These are phyloP conservation scores for Bursaphelenchus okinawaensis DNA, from an alignment of 2,888 invertebrate species.

Conservation along the genomic window DNA sequence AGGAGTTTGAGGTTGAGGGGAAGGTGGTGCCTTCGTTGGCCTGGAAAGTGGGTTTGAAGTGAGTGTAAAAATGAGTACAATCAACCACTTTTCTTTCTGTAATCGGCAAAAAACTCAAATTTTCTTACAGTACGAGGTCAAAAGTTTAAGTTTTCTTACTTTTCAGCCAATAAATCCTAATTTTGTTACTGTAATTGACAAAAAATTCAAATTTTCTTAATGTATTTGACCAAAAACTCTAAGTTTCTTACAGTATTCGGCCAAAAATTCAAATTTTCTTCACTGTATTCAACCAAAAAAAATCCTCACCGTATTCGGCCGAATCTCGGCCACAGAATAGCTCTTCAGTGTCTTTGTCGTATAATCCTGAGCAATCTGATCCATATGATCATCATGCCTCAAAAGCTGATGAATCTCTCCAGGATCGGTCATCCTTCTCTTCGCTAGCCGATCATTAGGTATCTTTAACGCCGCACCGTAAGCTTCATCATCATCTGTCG, in stretches of 20 bases:
- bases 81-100: too few species aligned
- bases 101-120: too few species aligned
- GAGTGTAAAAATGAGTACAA: too few species aligned
- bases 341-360: not conserved
- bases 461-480: not conserved
- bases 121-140: too few species aligned
- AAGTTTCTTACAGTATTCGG: not conserved
- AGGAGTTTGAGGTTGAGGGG: slow-evolving; percentile 2
- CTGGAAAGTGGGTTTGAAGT: too few species aligned
- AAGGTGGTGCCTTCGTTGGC: not conserved
- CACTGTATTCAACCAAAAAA: not conserved
- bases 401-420: slow-evolving; percentile 8
- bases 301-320: not conserved
- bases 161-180: too few species aligned
- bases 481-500: not conserved
- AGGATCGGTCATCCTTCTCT: slow-evolving; percentile 26
- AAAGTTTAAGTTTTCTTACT: too few species aligned
- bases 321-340: not conserved
- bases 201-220: not conserved
- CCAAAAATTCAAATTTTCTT: not conserved
- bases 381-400: not conserved
- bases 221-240: not conserved
- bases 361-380: not conserved
- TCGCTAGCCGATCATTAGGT: slow-evolving; percentile 7
- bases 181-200: too few species aligned